phyloP scores from a whole-genome alignment of 2,888 invertebrate species.

The Dioctria linearis region DNA sequence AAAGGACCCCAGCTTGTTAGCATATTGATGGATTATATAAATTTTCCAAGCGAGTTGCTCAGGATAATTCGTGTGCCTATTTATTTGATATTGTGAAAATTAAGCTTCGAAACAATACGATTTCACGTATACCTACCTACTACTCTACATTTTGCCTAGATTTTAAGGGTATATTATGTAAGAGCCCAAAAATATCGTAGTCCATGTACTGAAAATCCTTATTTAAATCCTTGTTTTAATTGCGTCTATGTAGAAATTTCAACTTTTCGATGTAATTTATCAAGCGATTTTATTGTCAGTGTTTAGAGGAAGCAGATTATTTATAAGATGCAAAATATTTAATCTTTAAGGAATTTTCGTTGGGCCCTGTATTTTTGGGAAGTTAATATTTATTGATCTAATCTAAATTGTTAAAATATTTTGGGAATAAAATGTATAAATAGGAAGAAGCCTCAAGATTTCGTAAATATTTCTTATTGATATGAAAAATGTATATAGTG shows the following conservation, averaged over 20 bases:
- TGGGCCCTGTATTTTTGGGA: not conserved
- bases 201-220: slow-evolving; percentile 8
- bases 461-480: too few relatives aligned
- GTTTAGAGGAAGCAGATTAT: too few relatives aligned
- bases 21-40: slow-evolving; percentile 45
- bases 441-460: too few relatives aligned
- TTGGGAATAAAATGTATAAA: too few relatives aligned
- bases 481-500: too few relatives aligned
- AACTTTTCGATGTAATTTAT: slow-evolving; percentile 16
- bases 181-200: slow-evolving; percentile 10
- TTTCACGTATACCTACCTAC: not conserved
- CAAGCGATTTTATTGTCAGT: slow-evolving; percentile 21
- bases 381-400: not conserved
- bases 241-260: slow-evolving; percentile 15
- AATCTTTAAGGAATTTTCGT: not conserved
- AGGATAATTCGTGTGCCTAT: slow-evolving; percentile 15
- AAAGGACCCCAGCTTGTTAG: slow-evolving; percentile 22
- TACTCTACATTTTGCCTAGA: not conserved
- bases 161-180: not conserved
- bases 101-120: slow-evolving; percentile 22
- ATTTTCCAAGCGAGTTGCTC: slow-evolving; percentile 31
- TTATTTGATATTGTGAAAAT: slow-evolving; percentile 6
- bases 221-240: not conserved
- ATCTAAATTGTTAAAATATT: not conserved
- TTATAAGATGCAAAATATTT: not conserved